Evolutionary conservation across 2,113 vertebrate genomes (phyloP).

Genomic region (Cinclus cinclus): DNA sequence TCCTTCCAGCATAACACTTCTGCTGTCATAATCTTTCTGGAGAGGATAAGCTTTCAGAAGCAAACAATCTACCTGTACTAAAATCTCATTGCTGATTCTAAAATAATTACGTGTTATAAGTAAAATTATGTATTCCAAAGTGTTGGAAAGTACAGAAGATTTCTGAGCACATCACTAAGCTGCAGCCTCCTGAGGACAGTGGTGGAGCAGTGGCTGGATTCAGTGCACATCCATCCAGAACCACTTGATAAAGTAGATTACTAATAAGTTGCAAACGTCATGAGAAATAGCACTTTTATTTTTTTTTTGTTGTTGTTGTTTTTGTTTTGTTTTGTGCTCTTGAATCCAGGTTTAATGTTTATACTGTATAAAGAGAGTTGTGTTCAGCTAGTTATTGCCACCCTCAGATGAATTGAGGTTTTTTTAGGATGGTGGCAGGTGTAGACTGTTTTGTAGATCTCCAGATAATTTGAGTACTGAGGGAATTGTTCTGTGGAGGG

Average conservation of each 20-base stretch:
- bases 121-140: neutral
- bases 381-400: neutral
- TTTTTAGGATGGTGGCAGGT: neutral
- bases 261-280: constrained; percentile 21
- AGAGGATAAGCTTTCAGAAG: neutral
- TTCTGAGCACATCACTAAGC: neutral
- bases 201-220: neutral
- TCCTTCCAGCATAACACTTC: neutral
- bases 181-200: neutral
- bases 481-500: neutral
- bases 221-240: neutral
- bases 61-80: neutral
- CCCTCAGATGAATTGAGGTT: neutral
- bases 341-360: neutral
- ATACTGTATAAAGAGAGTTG: neutral
- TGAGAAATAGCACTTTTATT: neutral
- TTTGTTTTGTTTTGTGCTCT: neutral
- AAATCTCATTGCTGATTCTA: neutral
- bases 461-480: neutral
- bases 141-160: neutral
- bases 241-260: neutral
- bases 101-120: neutral
- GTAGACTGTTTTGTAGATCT: neutral
- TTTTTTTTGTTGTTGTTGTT: neutral
- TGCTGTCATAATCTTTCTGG: neutral